phyloP scores from a whole-genome alignment of 1,140 invertebrate species.

The Drosophila quadrilineata region DNA sequence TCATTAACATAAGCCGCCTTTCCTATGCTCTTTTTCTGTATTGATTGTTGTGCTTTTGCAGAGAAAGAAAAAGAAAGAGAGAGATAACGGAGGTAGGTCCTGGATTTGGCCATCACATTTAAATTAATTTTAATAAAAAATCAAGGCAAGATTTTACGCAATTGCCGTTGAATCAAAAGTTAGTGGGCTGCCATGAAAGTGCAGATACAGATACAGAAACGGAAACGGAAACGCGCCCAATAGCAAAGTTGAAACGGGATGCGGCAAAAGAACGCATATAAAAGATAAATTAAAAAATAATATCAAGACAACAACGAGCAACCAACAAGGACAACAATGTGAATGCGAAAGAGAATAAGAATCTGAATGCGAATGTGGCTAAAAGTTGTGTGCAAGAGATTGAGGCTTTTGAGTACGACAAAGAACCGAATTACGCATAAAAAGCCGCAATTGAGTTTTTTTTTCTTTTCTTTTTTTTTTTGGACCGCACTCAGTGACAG shows the following conservation, averaged over 20 bases:
- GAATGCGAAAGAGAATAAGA: conserved; percentile 28
- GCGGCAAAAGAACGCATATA: conserved; percentile 60
- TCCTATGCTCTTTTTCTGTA: conserved; percentile 32
- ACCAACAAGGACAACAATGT: not conserved
- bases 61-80: not conserved
- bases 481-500: conserved; percentile 25
- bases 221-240: no score
- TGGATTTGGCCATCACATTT: conserved; percentile 42
- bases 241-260: conserved; percentile 24
- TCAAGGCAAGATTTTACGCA: conserved; percentile 45
- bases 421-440: conserved; percentile 72
- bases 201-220: no score
- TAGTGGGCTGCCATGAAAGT: conserved; percentile 63
- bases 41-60: conserved; percentile 32
- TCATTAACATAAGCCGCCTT: conserved; percentile 76
- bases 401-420: conserved; percentile 21
- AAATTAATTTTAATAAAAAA: conserved; percentile 76
- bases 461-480: no score
- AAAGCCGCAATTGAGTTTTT: conserved; percentile 79
- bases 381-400: conserved; percentile 12
- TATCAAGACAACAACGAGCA: conserved; percentile 52
- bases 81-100: not conserved
- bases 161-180: conserved; percentile 53
- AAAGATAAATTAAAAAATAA: conserved; percentile 78
- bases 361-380: conserved; percentile 6